phyloP scores from a whole-genome alignment of 1,140 invertebrate genomes.

The Drosophila jambulina region DNA sequence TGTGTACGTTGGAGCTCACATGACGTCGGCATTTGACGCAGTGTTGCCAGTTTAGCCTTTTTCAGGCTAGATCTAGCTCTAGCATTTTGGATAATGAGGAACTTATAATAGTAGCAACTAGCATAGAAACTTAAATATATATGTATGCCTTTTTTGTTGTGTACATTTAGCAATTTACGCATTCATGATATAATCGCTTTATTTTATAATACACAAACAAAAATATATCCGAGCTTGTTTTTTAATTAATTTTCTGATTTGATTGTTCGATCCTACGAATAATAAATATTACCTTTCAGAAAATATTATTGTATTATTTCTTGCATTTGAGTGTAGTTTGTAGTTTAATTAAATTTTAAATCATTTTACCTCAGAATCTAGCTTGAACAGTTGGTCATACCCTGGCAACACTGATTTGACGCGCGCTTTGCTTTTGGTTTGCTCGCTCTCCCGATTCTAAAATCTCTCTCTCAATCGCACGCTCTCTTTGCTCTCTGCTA shows the following conservation, averaged over 20 bases:
- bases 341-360: background rate
- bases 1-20: slow-evolving; percentile 25
- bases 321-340: background rate
- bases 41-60: background rate
- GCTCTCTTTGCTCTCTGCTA: slow-evolving; percentile 15
- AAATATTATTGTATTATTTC: too few relatives aligned
- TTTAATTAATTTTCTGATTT: too few relatives aligned
- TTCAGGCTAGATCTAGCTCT: background rate
- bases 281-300: too few relatives aligned
- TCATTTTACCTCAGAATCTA: background rate
- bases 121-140: too few relatives aligned
- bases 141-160: too few relatives aligned
- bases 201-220: background rate
- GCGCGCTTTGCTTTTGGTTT: slow-evolving; percentile 8
- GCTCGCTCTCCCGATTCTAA: background rate
- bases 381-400: background rate
- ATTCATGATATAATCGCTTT: background rate
- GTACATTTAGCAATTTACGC: too few relatives aligned
- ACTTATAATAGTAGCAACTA: background rate
- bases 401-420: background rate
- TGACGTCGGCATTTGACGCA: slow-evolving; percentile 33
- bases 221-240: too few relatives aligned
- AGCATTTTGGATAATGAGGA: background rate
- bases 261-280: too few relatives aligned
- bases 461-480: background rate